A percentile compares a stretch with the other conserved stretches of the same genome.
phyloP scores from a whole-genome alignment of 53 echinoderm and acorn worm genomes.

The Antedon mediterranea region DNA sequence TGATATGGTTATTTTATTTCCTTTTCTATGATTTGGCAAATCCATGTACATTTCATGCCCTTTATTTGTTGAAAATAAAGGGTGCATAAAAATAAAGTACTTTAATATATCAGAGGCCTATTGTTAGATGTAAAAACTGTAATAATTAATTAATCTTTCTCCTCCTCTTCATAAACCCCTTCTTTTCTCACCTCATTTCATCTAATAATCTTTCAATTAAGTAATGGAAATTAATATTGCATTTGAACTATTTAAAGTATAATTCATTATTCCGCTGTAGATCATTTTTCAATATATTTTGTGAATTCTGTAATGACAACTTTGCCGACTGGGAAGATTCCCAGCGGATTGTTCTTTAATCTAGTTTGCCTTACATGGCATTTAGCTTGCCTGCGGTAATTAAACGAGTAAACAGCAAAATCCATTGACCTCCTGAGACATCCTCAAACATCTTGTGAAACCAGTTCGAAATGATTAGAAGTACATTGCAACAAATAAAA shows the following conservation, averaged over 20 bases:
- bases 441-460: not conserved
- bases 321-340: not conserved
- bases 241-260: not conserved
- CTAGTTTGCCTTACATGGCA: not conserved
- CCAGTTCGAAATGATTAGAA: slow-evolving; percentile 1
- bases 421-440: not conserved
- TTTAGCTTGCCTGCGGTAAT: not conserved
- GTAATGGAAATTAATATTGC: not conserved
- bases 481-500: not conserved
- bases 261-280: not conserved
- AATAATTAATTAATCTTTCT: not conserved
- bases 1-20: too few species aligned
- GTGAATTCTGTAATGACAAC: not conserved
- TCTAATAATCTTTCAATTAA: not conserved
- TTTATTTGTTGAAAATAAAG: too few species aligned
- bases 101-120: too few species aligned
- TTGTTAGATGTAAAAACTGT: too few species aligned
- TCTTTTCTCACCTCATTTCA: not conserved
- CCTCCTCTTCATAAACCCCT: not conserved
- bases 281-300: not conserved
- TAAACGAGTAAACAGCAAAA: not conserved
- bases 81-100: too few species aligned
- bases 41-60: too few species aligned
- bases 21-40: too few species aligned
- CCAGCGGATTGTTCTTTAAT: not conserved